phyloP scores from a whole-genome alignment of 1,140 invertebrate species.

The Drosophila ogumai region DNA sequence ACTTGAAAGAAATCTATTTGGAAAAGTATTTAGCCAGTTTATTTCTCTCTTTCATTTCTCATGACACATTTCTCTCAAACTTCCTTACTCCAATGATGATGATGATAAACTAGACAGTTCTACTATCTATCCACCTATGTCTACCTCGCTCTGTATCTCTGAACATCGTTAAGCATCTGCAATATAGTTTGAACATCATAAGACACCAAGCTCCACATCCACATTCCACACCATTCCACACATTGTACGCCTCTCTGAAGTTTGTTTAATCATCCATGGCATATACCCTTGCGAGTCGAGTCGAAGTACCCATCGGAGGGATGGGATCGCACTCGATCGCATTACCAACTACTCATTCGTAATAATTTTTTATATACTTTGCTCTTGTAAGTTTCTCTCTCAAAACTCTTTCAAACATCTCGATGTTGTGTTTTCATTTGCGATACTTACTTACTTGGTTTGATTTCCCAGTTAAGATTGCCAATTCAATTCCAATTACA shows the following conservation, averaged over 20 bases:
- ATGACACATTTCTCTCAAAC: conserved; percentile 43
- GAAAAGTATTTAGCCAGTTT: conserved; percentile 54
- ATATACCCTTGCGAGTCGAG: conserved; percentile 5
- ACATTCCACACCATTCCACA: conserved; percentile 53
- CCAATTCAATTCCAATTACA: conserved; percentile 58
- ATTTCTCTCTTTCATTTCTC: conserved; percentile 59
- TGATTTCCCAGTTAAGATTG: conserved; percentile 65
- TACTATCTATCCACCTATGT: conserved; percentile 37
- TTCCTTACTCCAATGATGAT: conserved; percentile 31
- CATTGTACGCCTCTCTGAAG: conserved; percentile 69
- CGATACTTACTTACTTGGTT: conserved; percentile 70
- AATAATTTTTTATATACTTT: conserved; percentile 61
- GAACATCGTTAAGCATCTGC: conserved; percentile 55
- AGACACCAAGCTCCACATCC: conserved; percentile 54
- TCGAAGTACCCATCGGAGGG: background rate
- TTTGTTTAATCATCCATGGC: conserved; percentile 51
- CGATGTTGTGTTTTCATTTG: conserved; percentile 84
- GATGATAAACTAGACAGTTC: conserved; percentile 31
- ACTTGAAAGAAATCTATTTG: conserved; percentile 26
- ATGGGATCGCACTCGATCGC: conserved; percentile 5
- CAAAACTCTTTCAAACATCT: conserved; percentile 79
- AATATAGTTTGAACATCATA: conserved; percentile 62
- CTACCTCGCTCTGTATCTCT: conserved; percentile 47
- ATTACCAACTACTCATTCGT: conserved; percentile 49
- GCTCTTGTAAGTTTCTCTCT: conserved; percentile 74